Evolutionary conservation across 2,888 invertebrate species (phyloP), one percentile per base, ranked within the genome.

Genomic region (Agrypnus murinus): DNA sequence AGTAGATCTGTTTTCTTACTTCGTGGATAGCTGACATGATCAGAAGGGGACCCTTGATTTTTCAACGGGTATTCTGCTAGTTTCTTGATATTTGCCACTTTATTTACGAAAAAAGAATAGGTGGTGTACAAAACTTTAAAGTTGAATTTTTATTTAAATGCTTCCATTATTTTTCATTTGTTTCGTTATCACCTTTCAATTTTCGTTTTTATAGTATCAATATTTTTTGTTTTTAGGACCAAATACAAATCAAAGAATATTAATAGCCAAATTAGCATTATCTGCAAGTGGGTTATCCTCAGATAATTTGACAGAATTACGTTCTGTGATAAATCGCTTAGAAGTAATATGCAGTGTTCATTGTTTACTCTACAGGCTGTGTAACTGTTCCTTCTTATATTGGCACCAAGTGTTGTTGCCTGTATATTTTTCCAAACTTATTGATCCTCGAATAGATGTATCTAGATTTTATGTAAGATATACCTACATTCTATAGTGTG

Each of bases 371-470:
- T 86, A 89, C 55, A 85, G 86, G 71, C 87, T 91, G 19, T 92
- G 92, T 83, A 90, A 94, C 82, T 92, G 93, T 78, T 91, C 92
- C 36, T 93, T 94, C 86, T 85, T 96, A 62, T 91, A 93, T 81
- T 95, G 94, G 92, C 95, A 96, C 85, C 90, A 92, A 80, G 90
- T 92, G 75, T 87, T 95, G 62, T 87, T 95, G 60, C 92, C 92
- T 0, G 90, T 93, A 57, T 94, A 95, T 84, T 90, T 95, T 77
- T 89, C 91, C 72, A 92, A 93, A 81, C 87, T 93, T 74, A 90
- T 92, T 75, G 90, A 91, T 72, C 88, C 88, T 70, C 91, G 92
- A 75, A 84, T 89, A 17, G 92, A 93, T 86, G 87, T 91, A 62
- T 86, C 90, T 40, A 89, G 90, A 83, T 85, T 92, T 74, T 86